phyloP scores from a whole-genome alignment of 1,140 invertebrate genomes.

The Hycleus phaleratus region DNA sequence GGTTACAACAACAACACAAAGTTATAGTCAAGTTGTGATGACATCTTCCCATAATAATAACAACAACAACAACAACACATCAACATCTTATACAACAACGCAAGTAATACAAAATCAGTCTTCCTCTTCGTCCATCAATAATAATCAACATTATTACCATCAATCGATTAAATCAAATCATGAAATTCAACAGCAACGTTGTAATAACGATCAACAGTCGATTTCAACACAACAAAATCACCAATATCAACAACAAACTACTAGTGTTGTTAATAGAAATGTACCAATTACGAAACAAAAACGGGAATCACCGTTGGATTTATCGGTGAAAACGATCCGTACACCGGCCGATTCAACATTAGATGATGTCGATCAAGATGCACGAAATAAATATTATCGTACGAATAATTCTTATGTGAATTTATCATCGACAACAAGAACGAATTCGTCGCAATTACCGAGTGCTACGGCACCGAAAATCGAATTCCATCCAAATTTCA shows the following conservation, averaged over 20 bases:
- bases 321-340: constrained; percentile 78
- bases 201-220: constrained; percentile 19
- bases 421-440: constrained; percentile 26
- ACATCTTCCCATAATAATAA: constrained; percentile 15
- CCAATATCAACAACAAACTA: constrained; percentile 2
- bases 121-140: neutral
- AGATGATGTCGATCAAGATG: constrained; percentile 50
- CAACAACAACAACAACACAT: constrained; percentile 11
- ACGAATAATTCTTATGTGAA: constrained; percentile 16
- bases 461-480: constrained; percentile 53
- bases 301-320: constrained; percentile 69
- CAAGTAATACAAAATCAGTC: constrained; percentile 2
- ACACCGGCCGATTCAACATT: constrained; percentile 78
- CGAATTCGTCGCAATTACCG: constrained; percentile 32
- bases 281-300: constrained; percentile 40
- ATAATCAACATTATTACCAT: constrained; percentile 34
- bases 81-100: neutral
- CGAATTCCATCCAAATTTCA: constrained; percentile 62
- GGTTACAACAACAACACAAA: constrained; percentile 17
- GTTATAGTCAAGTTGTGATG: constrained; percentile 25
- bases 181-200: neutral
- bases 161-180: neutral
- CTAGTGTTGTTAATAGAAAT: neutral
- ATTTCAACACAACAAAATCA: constrained; percentile 10
- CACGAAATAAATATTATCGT: constrained; percentile 37